A percentile compares a stretch with the other conserved stretches of the same genome.
Evolutionary conservation across 2,113 vertebrate genomes (phyloP).

Genomic region (Bos taurus): DNA sequence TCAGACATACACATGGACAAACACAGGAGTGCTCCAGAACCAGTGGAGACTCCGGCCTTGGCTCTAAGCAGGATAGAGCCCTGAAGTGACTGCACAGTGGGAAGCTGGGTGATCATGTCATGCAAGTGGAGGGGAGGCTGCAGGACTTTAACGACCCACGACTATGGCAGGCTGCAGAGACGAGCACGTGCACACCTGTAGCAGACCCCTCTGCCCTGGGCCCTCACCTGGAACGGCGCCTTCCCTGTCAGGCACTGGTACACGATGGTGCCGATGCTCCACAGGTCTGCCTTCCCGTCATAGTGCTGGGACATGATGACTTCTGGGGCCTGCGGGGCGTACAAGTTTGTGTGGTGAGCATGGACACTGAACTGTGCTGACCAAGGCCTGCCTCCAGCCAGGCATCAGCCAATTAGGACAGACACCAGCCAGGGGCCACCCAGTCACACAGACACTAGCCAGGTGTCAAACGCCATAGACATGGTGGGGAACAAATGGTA

Average conservation of each 20-base stretch:
- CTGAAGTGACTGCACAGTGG: neutral
- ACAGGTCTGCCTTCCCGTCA: conserved; percentile 96
- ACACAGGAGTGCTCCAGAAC: accelerated
- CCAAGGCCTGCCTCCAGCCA: neutral
- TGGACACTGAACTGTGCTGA: accelerated
- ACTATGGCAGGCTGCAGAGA: neutral
- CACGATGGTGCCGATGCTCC: conserved; percentile 97
- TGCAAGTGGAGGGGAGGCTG: neutral
- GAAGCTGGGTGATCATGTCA: neutral
- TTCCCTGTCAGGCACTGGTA: conserved; percentile 97
- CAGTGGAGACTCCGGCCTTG: neutral
- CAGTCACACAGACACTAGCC: neutral
- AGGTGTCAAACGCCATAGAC: neutral
- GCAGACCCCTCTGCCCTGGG: neutral
- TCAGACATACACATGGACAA: neutral
- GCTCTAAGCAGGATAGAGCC: neutral
- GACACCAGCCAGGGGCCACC: neutral
- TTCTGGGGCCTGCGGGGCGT: conserved; percentile 88
- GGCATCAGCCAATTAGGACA: neutral
- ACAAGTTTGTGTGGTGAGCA: accelerated
- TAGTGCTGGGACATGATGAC: conserved; percentile 99
- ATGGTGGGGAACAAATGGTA: neutral
- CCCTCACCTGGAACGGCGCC: conserved; percentile 93
- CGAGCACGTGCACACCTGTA: accelerated
- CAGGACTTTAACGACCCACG: accelerated